phyloP scores from a whole-genome alignment of 2,797 vertebrate species.

The Hippocampus kuda region DNA sequence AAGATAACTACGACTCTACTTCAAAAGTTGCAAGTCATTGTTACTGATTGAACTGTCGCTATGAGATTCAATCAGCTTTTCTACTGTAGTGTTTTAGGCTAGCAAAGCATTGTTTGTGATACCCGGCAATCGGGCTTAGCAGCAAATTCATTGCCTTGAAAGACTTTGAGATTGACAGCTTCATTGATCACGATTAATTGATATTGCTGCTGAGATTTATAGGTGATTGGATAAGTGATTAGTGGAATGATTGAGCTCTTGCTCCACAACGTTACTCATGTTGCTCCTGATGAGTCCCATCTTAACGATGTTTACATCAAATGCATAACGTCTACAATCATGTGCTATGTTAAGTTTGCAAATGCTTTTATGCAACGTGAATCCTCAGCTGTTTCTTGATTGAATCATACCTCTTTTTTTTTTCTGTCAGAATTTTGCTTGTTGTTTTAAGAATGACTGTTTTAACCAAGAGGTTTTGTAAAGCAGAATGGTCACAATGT shows the following conservation, averaged over 20 bases:
- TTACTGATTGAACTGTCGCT: not conserved
- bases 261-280: not conserved
- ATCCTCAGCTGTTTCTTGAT: too few relatives aligned
- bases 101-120: not conserved
- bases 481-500: not conserved
- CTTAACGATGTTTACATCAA: not conserved
- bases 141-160: slow-evolving; percentile 1
- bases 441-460: not conserved
- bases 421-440: not conserved
- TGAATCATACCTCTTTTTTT: too few relatives aligned
- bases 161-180: not conserved
- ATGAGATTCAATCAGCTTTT: not conserved
- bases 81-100: not conserved
- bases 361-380: too few relatives aligned
- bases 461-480: not conserved
- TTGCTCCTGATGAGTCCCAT: not conserved
- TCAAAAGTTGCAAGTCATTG: not conserved
- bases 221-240: not conserved
- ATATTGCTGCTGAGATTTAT: not conserved
- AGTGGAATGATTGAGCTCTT: not conserved
- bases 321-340: not conserved
- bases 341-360: not conserved
- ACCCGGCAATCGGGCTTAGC: not conserved
- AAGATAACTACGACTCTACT: not conserved
- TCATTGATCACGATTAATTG: not conserved